These are phyloP conservation scores for Tilapia sparmanii DNA, from an alignment of 2,113 vertebrate genomes.

Conservation along the genomic window DNA sequence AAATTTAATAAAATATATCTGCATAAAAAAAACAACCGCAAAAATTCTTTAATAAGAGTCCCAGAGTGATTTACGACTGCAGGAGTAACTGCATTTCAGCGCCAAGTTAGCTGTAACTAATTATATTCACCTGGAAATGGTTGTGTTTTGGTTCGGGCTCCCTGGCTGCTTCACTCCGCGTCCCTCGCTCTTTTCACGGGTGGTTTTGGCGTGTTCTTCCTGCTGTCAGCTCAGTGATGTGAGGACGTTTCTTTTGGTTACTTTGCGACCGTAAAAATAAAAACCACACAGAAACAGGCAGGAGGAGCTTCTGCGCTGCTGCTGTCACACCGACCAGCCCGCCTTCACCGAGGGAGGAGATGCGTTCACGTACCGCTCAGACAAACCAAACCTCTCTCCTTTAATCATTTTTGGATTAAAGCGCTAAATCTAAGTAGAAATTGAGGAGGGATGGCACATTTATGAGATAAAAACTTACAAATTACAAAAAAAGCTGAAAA, in stretches of 20 bases:
- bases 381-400: accelerated
- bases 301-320: not conserved
- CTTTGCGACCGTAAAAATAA: not conserved
- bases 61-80: accelerated
- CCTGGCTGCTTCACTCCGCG: not conserved
- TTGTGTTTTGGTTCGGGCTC: not conserved
- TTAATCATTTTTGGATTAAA: not conserved
- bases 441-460: not conserved
- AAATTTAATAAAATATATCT: not conserved
- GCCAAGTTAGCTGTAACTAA: not conserved
- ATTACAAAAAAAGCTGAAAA: not conserved
- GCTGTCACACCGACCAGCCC: not conserved
- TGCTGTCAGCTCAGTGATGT: not conserved
- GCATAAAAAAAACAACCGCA: not conserved
- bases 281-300: not conserved
- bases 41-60: not conserved
- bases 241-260: not conserved
- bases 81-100: not conserved
- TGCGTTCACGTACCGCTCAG: not conserved
- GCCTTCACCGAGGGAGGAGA: not conserved
- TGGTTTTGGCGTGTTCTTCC: not conserved
- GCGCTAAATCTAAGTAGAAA: not conserved
- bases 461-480: not conserved
- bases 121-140: not conserved
- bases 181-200: not conserved